phyloP scores from a whole-genome alignment of 2,888 invertebrate species.

The Ashinkailepas kermadecensis region DNA sequence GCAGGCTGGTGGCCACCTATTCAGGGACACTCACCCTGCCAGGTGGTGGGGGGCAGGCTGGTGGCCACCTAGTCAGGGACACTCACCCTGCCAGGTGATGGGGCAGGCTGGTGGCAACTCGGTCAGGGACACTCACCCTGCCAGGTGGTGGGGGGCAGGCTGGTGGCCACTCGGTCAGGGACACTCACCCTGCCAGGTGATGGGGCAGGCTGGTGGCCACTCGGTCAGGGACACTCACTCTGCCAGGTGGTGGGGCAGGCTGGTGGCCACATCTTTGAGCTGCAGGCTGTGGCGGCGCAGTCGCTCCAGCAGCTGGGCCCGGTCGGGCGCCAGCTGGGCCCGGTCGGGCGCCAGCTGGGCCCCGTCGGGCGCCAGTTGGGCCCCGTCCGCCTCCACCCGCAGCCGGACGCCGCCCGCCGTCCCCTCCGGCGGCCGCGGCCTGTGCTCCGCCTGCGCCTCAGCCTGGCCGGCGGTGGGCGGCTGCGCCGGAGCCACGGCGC shows the following conservation, averaged over 20 bases:
- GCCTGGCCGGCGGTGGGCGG: too few relatives aligned
- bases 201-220: neutral
- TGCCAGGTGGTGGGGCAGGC: neutral
- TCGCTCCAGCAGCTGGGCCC: slow-evolving; percentile 1
- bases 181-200: neutral
- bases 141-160: neutral
- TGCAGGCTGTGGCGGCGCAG: neutral
- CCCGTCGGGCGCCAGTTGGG: neutral
- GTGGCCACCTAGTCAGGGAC: neutral
- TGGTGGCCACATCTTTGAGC: neutral
- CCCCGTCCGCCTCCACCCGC: neutral
- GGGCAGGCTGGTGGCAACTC: neutral
- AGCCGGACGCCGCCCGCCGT: neutral
- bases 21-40: neutral
- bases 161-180: neutral
- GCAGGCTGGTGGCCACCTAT: neutral
- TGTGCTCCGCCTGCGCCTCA: neutral
- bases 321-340: neutral
- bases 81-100: neutral
- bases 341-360: neutral
- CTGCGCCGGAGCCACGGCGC: neutral
- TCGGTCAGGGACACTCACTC: neutral
- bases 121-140: neutral
- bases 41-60: neutral
- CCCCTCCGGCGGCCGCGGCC: neutral